Percentiles rank a stretch among this genome's conserved stretches.
phyloP scores from a whole-genome alignment of 2,888 invertebrate genomes.

The Conops quadrifasciatus region DNA sequence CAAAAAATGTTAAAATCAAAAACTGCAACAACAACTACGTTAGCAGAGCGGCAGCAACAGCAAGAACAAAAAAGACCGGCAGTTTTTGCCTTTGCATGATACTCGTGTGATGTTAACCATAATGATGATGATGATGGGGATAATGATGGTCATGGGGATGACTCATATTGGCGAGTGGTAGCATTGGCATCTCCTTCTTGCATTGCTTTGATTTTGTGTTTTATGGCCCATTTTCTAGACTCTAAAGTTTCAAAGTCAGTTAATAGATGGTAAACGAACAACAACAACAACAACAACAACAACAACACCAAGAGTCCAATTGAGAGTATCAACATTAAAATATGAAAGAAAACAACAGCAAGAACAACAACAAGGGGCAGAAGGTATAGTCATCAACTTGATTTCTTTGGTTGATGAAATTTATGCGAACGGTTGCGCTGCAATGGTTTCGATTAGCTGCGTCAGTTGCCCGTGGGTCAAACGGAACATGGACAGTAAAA shows the following conservation, averaged over 20 bases:
- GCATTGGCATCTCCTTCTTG: constrained; percentile 18
- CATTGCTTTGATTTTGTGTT: neutral
- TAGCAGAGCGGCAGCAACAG: neutral
- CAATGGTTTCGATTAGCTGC: no score
- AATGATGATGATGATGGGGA: no score
- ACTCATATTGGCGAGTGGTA: constrained; percentile 9
- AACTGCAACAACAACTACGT: neutral
- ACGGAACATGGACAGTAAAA: no score
- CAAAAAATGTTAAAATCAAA: constrained; percentile 27
- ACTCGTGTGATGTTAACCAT: no score
- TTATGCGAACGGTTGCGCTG: neutral
- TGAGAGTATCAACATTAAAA: no score
- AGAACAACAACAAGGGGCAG: no score
- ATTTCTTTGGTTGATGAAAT: constrained; percentile 5
- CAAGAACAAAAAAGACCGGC: no score
- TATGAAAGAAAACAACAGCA: no score
- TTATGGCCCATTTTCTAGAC: constrained; percentile 26
- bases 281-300: constrained; percentile 14
- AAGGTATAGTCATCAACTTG: constrained; percentile 7
- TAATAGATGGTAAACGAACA: constrained; percentile 3
- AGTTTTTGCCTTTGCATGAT: no score
- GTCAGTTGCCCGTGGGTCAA: no score
- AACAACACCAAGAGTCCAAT: constrained; percentile 2
- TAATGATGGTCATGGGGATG: no score
- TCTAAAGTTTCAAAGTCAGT: constrained; percentile 24